Evolutionary conservation across 1,140 invertebrate genomes (phyloP).

Genomic region (Conus ventricosus): DNA sequence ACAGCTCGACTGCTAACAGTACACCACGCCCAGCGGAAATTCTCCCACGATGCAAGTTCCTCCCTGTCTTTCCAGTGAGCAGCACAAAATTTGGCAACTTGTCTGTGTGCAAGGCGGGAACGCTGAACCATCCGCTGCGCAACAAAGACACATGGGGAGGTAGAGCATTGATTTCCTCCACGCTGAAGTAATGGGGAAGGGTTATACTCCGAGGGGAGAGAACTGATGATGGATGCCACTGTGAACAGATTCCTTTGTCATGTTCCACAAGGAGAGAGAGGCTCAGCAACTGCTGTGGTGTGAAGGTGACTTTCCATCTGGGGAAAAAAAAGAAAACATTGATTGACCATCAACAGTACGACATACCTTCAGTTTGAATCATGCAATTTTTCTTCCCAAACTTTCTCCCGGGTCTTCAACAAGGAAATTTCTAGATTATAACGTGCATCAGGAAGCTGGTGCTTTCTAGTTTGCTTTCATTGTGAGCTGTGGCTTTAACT

Average conservation of each 20-base stretch:
- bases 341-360: too few species aligned
- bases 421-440: too few species aligned
- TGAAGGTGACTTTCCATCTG: conserved; percentile 52
- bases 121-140: conserved; percentile 59
- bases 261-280: conserved; percentile 79
- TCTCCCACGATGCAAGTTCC: conserved; percentile 48
- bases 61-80: conserved; percentile 46
- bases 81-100: conserved; percentile 39
- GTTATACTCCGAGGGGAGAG: conserved; percentile 78
- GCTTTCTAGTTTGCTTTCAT: too few species aligned
- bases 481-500: too few species aligned
- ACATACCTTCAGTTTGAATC: too few species aligned
- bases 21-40: conserved; percentile 80
- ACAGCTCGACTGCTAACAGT: conserved; percentile 86
- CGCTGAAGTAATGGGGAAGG: conserved; percentile 63
- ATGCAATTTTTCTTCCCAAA: too few species aligned
- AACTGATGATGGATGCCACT: conserved; percentile 77
- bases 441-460: too few species aligned
- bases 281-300: conserved; percentile 73
- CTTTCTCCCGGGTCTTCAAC: too few species aligned
- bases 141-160: conserved; percentile 76
- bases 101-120: conserved; percentile 33
- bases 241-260: conserved; percentile 57
- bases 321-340: conserved; percentile 16
- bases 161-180: conserved; percentile 59